Evolutionary conservation across 2,113 vertebrate genomes (phyloP), one percentile per base, ranked within the genome.

Genomic region (Oryctolagus cuniculus): DNA sequence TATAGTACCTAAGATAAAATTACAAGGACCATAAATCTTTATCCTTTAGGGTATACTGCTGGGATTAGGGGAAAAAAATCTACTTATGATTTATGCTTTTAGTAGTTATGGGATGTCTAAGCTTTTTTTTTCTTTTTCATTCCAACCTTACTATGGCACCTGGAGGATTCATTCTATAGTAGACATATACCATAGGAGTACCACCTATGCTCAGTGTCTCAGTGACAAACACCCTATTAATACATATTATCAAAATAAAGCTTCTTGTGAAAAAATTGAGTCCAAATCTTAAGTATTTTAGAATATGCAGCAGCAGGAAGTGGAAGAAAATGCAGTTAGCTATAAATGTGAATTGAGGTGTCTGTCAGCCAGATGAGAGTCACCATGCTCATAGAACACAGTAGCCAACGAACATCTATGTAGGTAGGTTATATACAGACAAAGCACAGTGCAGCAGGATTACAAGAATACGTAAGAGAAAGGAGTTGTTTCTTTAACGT

Each of bases 1-100:
- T 87, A 90, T 1, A 84, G 29, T 44, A 83, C 34, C 73, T 66
- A 93, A 93, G 55, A 94, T 87, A 97, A 96, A 94, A 95, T 97
- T 94, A 81, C 13, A 91, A 89, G 24, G 29, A 89, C 55, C 55
- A 55, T 91, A 94, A 97, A 92, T 96, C 84, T 86, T 83, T 94
- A 81, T 90, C 55, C 49, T 93, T 91, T 86, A 93, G 38, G 61
- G 15, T 73, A 84, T 36, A 91, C 36, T 84, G 36, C 25, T 93
- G 17, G 29, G n/a, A 94, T 92, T 94, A 89, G 25, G 22, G 58
- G n/a, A 91, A 84, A 78, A 95, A 87, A 95, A 88, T 90, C 31
- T 95, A 9, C 22, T 91, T 91, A 67, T 70, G 81, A 94, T 95
- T 89, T 92, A 88, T 75, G 49, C 11, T 84, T 53, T 95, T 90